Percentiles rank a stretch among this genome's conserved stretches.
phyloP scores from a whole-genome alignment of 2,888 invertebrate genomes.

The Ophraella communa region DNA sequence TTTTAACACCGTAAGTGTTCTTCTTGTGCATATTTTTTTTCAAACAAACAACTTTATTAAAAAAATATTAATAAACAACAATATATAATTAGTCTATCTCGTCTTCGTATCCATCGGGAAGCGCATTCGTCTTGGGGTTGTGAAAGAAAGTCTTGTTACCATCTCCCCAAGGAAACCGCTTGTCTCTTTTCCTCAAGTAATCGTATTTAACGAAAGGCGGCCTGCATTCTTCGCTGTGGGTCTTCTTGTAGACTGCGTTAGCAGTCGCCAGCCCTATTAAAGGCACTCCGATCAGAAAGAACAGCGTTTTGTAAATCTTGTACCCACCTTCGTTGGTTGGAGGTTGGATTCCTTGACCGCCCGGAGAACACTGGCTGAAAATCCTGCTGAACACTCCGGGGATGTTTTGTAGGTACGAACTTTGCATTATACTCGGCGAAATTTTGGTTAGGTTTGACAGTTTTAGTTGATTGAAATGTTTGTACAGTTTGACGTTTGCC shows the following conservation, averaged over 20 bases:
- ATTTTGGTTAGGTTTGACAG: background rate
- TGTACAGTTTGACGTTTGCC: background rate
- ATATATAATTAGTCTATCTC: background rate
- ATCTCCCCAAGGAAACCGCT: constrained; percentile 93
- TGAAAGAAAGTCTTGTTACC: constrained; percentile 86
- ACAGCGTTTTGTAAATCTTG: constrained; percentile 77
- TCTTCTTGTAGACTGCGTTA: constrained; percentile 74
- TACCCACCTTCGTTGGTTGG: constrained; percentile 62
- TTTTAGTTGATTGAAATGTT: background rate
- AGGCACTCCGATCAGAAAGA: constrained; percentile 79
- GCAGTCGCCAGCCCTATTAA: constrained; percentile 68
- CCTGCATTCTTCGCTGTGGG: constrained; percentile 52
- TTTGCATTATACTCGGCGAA: background rate
- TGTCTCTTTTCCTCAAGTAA: constrained; percentile 76
- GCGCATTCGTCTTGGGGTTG: constrained; percentile 77
- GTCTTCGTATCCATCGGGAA: constrained; percentile 82
- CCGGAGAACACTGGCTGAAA: constrained; percentile 5
- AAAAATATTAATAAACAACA: background rate
- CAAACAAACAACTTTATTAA: background rate
- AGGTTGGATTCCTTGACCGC: constrained; percentile 11
- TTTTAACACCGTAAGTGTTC: background rate
- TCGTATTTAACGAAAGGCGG: constrained; percentile 80
- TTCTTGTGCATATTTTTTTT: background rate
- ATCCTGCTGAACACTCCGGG: background rate
- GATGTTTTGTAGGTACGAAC: background rate